Conservation (phyloP, 2,888 invertebrate genomes). For the Coelopa pilipes region DNA sequence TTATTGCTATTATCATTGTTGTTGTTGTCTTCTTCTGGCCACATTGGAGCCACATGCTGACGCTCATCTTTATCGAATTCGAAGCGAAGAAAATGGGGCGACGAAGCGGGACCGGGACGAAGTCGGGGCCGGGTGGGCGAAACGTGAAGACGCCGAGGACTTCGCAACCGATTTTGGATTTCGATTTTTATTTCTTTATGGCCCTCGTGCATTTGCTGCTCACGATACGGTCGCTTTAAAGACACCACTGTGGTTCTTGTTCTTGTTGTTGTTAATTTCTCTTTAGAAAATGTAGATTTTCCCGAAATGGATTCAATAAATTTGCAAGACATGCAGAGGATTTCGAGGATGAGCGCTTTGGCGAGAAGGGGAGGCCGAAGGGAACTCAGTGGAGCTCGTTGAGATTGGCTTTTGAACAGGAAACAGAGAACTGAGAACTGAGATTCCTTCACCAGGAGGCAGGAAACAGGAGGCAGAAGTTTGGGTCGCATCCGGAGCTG, state of each 20-base stretch:
- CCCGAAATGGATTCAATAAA: too few relatives aligned
- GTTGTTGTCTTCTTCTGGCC: conserved; percentile 3
- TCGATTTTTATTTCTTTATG: conserved; percentile 21
- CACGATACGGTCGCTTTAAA: not conserved
- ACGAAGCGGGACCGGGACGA: not conserved
- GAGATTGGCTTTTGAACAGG: not conserved
- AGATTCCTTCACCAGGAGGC: not conserved
- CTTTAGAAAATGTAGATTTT: too few relatives aligned
- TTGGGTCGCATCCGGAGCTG: too few relatives aligned
- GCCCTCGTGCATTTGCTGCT: conserved; percentile 19
- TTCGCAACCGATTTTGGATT: not conserved
- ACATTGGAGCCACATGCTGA: conserved; percentile 51
- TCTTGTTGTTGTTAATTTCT: not conserved
- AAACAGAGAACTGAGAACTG: not conserved
- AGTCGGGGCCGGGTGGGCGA: not conserved
- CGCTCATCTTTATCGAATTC: conserved; percentile 57
- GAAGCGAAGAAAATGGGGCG: not conserved
- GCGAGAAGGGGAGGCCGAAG: too few relatives aligned
- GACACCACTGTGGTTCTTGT: not conserved
- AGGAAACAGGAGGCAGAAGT: too few relatives aligned
- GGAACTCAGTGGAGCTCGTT: too few relatives aligned
- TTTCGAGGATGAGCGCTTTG: too few relatives aligned
- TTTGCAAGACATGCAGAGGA: too few relatives aligned
- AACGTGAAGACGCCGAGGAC: not conserved
- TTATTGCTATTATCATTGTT: not conserved